Conservation (phyloP, 2,888 invertebrate species). For the Scaptomyza parva region DNA sequence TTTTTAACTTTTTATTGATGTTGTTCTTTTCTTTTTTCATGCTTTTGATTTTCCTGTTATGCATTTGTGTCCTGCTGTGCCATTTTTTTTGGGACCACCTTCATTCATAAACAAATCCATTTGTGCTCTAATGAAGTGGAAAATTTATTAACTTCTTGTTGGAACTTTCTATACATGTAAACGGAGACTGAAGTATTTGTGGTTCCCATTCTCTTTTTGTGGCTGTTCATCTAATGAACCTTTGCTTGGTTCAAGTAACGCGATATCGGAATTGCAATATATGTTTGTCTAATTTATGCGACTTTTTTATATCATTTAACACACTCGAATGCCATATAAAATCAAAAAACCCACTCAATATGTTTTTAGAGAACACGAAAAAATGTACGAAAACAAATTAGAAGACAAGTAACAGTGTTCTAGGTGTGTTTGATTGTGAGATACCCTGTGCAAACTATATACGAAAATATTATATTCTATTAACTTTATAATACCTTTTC, state of each 20-base stretch:
- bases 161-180: constrained; percentile 53
- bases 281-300: constrained; percentile 76
- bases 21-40: constrained; percentile 13
- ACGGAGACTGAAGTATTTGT: constrained; percentile 1
- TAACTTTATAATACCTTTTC: background rate
- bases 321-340: constrained; percentile 65
- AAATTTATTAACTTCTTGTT: constrained; percentile 35
- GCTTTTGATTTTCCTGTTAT: constrained; percentile 57
- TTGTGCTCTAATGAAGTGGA: constrained; percentile 54
- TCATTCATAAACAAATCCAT: constrained; percentile 67
- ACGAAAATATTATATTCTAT: no score
- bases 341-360: constrained; percentile 68
- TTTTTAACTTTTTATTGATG: constrained; percentile 22
- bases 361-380: constrained; percentile 54
- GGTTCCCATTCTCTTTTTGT: constrained; percentile 66
- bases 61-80: constrained; percentile 71
- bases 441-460: background rate
- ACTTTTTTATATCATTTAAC: constrained; percentile 72
- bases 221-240: constrained; percentile 62
- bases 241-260: constrained; percentile 70
- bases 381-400: constrained; percentile 24
- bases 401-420: constrained; percentile 4
- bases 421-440: background rate
- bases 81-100: constrained; percentile 45
- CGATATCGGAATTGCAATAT: constrained; percentile 75